Evolutionary conservation across 2,797 vertebrate genomes (phyloP), one percentile per base, ranked within the genome.

Genomic region (Microctenopoma lineatum): DNA sequence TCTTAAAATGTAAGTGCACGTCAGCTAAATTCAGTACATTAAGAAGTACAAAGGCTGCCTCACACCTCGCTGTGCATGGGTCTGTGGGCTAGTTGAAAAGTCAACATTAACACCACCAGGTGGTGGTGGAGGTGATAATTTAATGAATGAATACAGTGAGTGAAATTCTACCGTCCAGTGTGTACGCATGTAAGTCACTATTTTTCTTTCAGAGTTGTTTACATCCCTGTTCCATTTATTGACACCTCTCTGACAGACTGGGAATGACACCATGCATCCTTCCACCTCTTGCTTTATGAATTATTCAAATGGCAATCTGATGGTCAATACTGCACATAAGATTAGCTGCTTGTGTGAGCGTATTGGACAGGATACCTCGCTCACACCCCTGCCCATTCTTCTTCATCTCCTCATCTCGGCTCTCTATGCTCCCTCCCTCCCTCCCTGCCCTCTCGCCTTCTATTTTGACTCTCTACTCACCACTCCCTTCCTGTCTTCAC

Each of bases 241-340:
- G 69, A 77, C 77, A 56, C 41, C 34, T 73, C 76, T 70, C 51
- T 58, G 67, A 69, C 45, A 71, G 65, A 56, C 57, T 26, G 52
- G n/a, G 54, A 75, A 77, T 79, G 60, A 81, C 82, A 79, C 57
- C 39, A 51, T 75, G 68, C 64, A 73, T 76, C 32, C 73, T 45
- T 70, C 70, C 32, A 71, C 46, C 51, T 77, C 58, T 34, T 18
- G 25, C 80, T 77, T 77, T 67, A 85, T 92, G 81, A 81, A 89
- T 91, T 84, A 88, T 90, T 91, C 80, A 91, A 9, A 64, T 63
- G 57, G 63, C 79, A 80, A 82, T 77, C 70, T 84, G 83, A 66
- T 83, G 79, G 84, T 90, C 83, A 89, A 87, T 87, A 82, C 69
- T 59, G 70, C 66, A 72, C 77, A 75, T 81, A 79, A 76, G 84